Base-by-base conservation (phyloP, 1,140 invertebrate genomes). In the Brachionus rotundiformis region DNA sequence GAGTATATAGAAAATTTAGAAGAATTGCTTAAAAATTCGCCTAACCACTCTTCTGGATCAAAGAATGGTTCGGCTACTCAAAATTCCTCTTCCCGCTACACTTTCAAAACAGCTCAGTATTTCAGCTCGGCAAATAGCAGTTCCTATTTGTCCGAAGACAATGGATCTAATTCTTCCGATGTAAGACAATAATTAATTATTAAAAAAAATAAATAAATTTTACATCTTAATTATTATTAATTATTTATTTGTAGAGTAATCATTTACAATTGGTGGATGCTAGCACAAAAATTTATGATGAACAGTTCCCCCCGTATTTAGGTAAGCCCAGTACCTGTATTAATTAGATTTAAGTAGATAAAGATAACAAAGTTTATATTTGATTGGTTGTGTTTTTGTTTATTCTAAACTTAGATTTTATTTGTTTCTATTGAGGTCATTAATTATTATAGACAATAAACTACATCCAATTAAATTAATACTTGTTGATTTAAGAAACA, bases 1-100 rank as follows among this genome's bases (percentile, higher is more conserved):
- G 96, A 98, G 84, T 98, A 98, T 87, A 98, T 98, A 83, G 95
- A 98, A 86, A 93, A 93, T 84, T 88, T 98, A 83, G 96, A 98
- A 84, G 86, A 88, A 59, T 84, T 90, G 83, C 84, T 90, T n/a
- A 85, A 87, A 63, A 85, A 85, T 0, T 75, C 63, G 11, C 6
- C 63, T 3, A n/a, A n/a, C 10, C 23, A 47, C 7, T 16, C 1
- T 29, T 13, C n/a, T 27, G 19, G 16, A 1, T 16, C 47, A n/a
- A 73, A 41, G 36, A 41, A 44, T 44, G 36, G 16, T 10, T 33
- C 36, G n/a, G 44, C 11, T 13, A 10, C 36, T 27, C 73, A 77
- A 59, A 59, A 59, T 13, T 36, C 65, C 13, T 44, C n/a, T n/a
- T n/a, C 33, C 10, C 68, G 68, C 3, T 73, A 44, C 25, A 41